These are phyloP conservation scores for Sclerodermus sp. DNA, from an alignment of 2,888 invertebrate genomes.

Conservation along the genomic window DNA sequence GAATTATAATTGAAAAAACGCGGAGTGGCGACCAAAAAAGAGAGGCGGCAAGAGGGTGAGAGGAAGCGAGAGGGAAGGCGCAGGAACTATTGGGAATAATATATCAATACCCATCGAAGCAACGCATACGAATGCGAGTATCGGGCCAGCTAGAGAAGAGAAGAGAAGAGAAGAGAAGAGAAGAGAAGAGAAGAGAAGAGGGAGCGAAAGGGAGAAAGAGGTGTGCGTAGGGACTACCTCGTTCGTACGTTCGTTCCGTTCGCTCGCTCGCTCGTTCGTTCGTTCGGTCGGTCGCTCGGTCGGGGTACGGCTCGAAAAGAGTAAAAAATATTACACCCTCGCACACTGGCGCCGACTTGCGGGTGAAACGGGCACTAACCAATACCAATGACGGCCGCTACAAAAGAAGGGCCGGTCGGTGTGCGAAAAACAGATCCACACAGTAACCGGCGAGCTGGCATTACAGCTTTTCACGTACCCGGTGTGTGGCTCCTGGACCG, in stretches of 20 bases:
- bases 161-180: slow-evolving; percentile 24
- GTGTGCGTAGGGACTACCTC: slow-evolving; percentile 17
- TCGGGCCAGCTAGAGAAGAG: slow-evolving; percentile 17
- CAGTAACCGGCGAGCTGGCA: slow-evolving; percentile 25
- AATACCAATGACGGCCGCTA: slow-evolving; percentile 49
- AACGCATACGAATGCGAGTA: slow-evolving; percentile 55
- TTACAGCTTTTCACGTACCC: slow-evolving; percentile 40
- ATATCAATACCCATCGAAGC: slow-evolving; percentile 58
- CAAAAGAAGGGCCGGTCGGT: slow-evolving; percentile 47
- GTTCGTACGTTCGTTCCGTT: slow-evolving; percentile 4
- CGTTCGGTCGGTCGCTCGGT: slow-evolving; percentile 1
- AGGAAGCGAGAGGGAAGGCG: slow-evolving; percentile 33
- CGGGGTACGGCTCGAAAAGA: slow-evolving; percentile 42
- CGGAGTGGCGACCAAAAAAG: slow-evolving; percentile 34
- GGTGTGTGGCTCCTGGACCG: slow-evolving; percentile 13
- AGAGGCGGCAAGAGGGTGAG: slow-evolving; percentile 4
- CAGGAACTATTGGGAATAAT: slow-evolving; percentile 58
- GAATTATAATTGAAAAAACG: slow-evolving; percentile 59
- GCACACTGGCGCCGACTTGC: slow-evolving; percentile 44
- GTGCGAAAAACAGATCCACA: slow-evolving; percentile 40
- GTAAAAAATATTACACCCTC: slow-evolving; percentile 56
- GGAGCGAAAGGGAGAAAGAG: slow-evolving; percentile 13
- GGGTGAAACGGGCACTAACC: slow-evolving; percentile 52
- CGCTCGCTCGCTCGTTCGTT: not conserved
- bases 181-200: slow-evolving; percentile 22